phyloP scores from a whole-genome alignment of 1,140 invertebrate species.

The Lutraria rhynchaena region DNA sequence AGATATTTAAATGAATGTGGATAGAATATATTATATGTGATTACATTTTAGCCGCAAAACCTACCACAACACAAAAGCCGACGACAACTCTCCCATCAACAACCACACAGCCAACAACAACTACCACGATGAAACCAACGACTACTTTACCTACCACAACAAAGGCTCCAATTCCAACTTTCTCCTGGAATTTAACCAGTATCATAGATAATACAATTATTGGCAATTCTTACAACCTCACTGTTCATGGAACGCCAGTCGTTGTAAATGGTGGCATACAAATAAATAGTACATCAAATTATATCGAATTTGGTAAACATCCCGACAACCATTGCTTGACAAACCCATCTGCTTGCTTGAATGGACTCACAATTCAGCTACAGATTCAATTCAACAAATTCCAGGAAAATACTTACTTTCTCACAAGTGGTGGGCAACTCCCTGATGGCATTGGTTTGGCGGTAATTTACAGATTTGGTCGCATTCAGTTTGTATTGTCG shows the following conservation, averaged over 20 bases:
- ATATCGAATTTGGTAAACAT: slow-evolving; percentile 46
- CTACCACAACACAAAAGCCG: slow-evolving; percentile 1
- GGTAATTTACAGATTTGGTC: slow-evolving; percentile 49
- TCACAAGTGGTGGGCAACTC: slow-evolving; percentile 49
- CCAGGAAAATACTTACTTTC: slow-evolving; percentile 54
- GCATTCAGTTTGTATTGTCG: slow-evolving; percentile 49
- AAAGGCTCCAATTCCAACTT: slow-evolving; percentile 21
- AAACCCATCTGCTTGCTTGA: slow-evolving; percentile 34
- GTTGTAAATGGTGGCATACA: slow-evolving; percentile 32
- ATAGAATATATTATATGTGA: too few relatives aligned
- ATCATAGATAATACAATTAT: slow-evolving; percentile 35
- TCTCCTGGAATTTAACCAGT: slow-evolving; percentile 34
- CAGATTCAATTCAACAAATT: slow-evolving; percentile 33
- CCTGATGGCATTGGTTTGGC: slow-evolving; percentile 53
- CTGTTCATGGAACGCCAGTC: not conserved
- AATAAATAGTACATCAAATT: slow-evolving; percentile 23
- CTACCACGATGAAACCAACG: slow-evolving; percentile 21
- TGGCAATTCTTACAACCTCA: slow-evolving; percentile 43
- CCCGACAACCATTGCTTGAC: slow-evolving; percentile 15
- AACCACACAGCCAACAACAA: slow-evolving; percentile 31
- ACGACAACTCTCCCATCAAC: slow-evolving; percentile 8
- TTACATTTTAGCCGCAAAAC: not conserved
- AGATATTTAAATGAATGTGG: too few relatives aligned
- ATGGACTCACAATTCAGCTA: slow-evolving; percentile 44
- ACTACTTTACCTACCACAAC: slow-evolving; percentile 30